A percentile compares a stretch with the other conserved stretches of the same genome.
Conservation (phyloP, 2,888 invertebrate genomes). For the Mythimna pallens region DNA sequence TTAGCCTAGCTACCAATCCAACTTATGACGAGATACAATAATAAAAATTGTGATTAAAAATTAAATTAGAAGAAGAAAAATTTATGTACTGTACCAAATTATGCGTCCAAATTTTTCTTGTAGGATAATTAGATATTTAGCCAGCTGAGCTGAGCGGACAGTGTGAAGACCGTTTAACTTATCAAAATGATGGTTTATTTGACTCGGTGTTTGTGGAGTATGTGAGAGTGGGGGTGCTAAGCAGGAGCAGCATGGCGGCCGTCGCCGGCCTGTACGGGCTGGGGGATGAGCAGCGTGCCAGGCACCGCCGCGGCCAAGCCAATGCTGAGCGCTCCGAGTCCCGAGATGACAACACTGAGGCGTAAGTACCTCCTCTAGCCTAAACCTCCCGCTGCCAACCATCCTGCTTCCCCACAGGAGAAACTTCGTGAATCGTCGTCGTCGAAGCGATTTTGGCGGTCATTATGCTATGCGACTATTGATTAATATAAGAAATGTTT, state of each 20-base stretch:
- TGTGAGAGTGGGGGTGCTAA: constrained; percentile 68
- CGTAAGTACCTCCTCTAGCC: constrained; percentile 82
- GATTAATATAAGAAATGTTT: not conserved
- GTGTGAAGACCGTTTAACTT: constrained; percentile 55
- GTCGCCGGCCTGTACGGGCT: constrained; percentile 95
- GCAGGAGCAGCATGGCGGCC: constrained; percentile 91
- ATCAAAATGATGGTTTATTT: constrained; percentile 57
- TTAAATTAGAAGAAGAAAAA: constrained; percentile 68
- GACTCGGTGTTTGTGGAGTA: constrained; percentile 60
- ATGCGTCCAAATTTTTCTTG: constrained; percentile 87
- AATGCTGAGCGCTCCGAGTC: constrained; percentile 93
- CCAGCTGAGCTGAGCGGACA: constrained; percentile 59
- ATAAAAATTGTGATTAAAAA: constrained; percentile 84
- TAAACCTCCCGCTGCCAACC: not conserved
- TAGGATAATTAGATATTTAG: constrained; percentile 73
- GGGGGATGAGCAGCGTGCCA: constrained; percentile 93
- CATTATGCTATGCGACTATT: not conserved
- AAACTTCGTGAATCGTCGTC: not conserved
- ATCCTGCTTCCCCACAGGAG: not conserved
- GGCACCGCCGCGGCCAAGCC: constrained; percentile 89
- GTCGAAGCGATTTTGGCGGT: not conserved
- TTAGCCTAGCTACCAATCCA: constrained; percentile 66
- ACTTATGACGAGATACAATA: constrained; percentile 88
- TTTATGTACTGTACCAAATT: constrained; percentile 82
- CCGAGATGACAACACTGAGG: constrained; percentile 90